Evolutionary conservation across 2,888 invertebrate genomes (phyloP).

Genomic region (Sialis lutaria): DNA sequence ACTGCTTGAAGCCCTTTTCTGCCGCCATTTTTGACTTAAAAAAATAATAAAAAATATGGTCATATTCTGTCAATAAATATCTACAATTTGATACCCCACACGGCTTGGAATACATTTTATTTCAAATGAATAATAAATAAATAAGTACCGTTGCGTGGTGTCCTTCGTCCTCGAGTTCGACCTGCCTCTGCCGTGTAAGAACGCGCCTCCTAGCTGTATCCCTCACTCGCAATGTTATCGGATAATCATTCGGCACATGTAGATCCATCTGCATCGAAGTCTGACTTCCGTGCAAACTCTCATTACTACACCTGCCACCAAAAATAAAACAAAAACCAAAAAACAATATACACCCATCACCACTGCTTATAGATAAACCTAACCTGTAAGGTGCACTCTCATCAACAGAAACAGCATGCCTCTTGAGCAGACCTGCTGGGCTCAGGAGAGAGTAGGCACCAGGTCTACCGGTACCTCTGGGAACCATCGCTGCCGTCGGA

Average conservation of each 20-base stretch:
- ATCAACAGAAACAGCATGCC: slow-evolving; percentile 71
- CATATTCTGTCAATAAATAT: too few species aligned
- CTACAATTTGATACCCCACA: too few species aligned
- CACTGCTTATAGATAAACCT: slow-evolving; percentile 1
- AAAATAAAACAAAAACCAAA: not conserved
- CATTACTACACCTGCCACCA: slow-evolving; percentile 25
- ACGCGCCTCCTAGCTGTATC: slow-evolving; percentile 55
- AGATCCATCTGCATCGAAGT: slow-evolving; percentile 60
- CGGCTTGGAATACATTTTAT: too few species aligned
- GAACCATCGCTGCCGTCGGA: not conserved
- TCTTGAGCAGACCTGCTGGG: slow-evolving; percentile 41
- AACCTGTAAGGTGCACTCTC: slow-evolving; percentile 35
- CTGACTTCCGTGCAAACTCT: slow-evolving; percentile 36
- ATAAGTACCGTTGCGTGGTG: slow-evolving; percentile 3
- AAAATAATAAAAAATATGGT: too few species aligned
- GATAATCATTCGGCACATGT: slow-evolving; percentile 43
- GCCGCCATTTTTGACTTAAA: too few species aligned
- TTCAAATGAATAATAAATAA: too few species aligned
- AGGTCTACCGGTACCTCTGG: slow-evolving; percentile 13
- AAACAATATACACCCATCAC: not conserved
- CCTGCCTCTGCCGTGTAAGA: slow-evolving; percentile 55
- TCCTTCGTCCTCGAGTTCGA: slow-evolving; percentile 45
- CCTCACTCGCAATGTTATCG: slow-evolving; percentile 32
- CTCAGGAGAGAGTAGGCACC: slow-evolving; percentile 38
- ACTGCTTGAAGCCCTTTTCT: too few species aligned